Conservation (phyloP, 1,140 invertebrate genomes). For the Eurosta solidaginis region DNA sequence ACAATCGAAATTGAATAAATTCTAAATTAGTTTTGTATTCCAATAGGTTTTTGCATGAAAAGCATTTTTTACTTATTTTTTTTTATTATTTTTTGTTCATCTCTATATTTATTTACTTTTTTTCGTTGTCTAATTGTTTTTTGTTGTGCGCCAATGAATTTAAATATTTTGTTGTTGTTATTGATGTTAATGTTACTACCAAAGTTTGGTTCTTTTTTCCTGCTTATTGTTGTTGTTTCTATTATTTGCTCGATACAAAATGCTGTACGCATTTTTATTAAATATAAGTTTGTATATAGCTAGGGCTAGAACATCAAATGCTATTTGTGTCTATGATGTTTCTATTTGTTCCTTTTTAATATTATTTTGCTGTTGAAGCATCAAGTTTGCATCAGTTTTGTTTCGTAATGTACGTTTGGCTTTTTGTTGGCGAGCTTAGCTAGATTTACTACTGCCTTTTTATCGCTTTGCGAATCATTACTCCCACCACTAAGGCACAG, state of each 20-base stretch:
- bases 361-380: background rate
- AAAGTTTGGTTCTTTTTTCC: conserved; percentile 9
- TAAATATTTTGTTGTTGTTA: background rate
- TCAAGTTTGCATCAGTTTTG: background rate
- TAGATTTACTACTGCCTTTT: background rate
- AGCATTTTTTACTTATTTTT: too few species aligned
- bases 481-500: too few species aligned
- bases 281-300: background rate
- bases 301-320: background rate
- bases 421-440: background rate
- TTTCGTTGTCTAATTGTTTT: background rate
- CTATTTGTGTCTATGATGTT: background rate
- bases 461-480: too few species aligned
- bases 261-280: background rate
- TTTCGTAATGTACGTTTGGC: background rate
- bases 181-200: background rate
- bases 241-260: background rate
- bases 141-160: background rate
- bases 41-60: conserved; percentile 58
- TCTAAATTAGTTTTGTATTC: conserved; percentile 58
- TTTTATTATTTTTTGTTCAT: conserved; percentile 13
- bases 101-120: background rate
- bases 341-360: too few species aligned
- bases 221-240: background rate
- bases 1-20: conserved; percentile 60